Evolutionary conservation across 2,888 invertebrate genomes (phyloP), one percentile per base, ranked within the genome.

Genomic region (Neria commutata): DNA sequence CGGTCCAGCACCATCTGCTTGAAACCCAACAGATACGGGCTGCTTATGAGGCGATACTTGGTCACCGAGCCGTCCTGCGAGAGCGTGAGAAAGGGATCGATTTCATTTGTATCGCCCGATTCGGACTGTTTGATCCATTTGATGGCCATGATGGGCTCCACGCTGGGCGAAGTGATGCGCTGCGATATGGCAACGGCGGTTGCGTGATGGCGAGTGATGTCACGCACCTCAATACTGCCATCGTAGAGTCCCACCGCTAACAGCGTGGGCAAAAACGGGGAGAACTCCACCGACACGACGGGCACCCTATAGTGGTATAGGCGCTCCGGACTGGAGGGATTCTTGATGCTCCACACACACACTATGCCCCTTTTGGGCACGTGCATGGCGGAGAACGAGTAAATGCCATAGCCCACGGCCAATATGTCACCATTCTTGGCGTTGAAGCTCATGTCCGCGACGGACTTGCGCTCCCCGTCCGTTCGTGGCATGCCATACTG

Each of bases 331-430:
- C 89, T 86, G 14, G 86, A 85, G 0, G 92, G 91, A 79, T 92
- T 93, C 79, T 94, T 90, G 1, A 89, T 87, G 72, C 88, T 91
- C 94, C 94, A 94, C 47, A 92, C 77, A 67, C 89, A 86, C 1
- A 93, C 84, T 19, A 89, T 72, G 0, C 94, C 93, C 1, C 81
- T 79, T 14, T 78, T 77, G 5, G 81, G 81, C 17, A 88, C 87
- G n/a, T 66, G 71, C 24, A 71, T 71, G 0, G 78, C 67, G 1
- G 85, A 84, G 71, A 86, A 88, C 24, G 84, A 85, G 67, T 86
- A 88, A 68, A 88, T 86, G 0, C 91, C 92, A 71, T 93, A 91
- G 8, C 86, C 89, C 0, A 90, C 90, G 0, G 91, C 92, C 46
- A 94, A 70, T 5, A 94, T 85, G 66, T 90, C 89, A 49, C 84